These are phyloP conservation scores for Macrostomum cliftonense DNA, from an alignment of 2,888 invertebrate genomes.

Conservation along the genomic window DNA sequence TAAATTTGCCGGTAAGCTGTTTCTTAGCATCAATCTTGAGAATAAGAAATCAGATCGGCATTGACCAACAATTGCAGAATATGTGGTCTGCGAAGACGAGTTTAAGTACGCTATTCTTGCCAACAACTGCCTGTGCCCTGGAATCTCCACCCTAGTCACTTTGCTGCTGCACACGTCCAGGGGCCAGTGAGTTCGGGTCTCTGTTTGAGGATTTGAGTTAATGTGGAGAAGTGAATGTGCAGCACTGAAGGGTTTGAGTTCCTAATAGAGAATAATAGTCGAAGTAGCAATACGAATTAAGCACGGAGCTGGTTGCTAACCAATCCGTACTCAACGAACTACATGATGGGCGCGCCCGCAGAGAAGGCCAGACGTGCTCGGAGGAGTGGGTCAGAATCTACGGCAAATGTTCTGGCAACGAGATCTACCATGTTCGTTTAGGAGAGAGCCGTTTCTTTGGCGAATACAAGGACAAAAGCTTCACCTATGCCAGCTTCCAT, in stretches of 20 bases:
- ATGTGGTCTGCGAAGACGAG: constrained; percentile 94
- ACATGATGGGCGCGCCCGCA: no score
- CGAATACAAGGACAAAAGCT: constrained; percentile 93
- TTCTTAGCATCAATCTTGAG: not conserved
- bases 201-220: not conserved
- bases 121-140: constrained; percentile 93
- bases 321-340: no score
- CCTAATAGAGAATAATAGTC: no score
- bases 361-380: constrained; percentile 76
- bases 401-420: constrained; percentile 92
- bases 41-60: no score
- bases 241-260: no score
- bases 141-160: constrained; percentile 85
- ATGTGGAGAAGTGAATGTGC: no score
- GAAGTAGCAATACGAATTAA: no score
- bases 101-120: constrained; percentile 92
- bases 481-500: constrained; percentile 97
- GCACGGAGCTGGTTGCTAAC: no score
- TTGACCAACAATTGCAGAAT: constrained; percentile 44
- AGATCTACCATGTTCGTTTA: constrained; percentile 88
- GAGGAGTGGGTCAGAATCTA: constrained; percentile 98
- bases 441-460: constrained; percentile 90
- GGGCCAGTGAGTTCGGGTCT: constrained; percentile 65
- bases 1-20: constrained; percentile 57
- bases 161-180: constrained; percentile 81